Evolutionary conservation across 2,113 vertebrate species (phyloP), one percentile per base, ranked within the genome.

Genomic region (Pterocles gutturalis): DNA sequence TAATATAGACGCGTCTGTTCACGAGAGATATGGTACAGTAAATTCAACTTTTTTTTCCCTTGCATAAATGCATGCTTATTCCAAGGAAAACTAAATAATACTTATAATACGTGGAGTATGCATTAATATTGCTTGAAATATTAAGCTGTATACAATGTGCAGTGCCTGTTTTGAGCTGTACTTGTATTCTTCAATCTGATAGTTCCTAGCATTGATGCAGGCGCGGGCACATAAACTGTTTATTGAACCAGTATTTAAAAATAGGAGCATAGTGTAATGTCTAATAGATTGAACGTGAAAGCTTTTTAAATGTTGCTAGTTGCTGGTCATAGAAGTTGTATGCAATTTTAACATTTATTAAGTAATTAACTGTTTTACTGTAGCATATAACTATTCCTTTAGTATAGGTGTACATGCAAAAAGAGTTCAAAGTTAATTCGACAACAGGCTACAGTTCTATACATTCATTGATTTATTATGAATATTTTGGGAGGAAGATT

Each of bases 1-100:
- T 98, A 98, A 97, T 97, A 96, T 83, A 83, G 96, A 96, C 93
- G 31, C 58, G 17, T 98, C 96, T 98, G 96, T 96, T 97, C 96
- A 93, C n/a, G 11, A 90, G 94, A 98, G 95, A 98, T 97, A 98
- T 85, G 93, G 90, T 92, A 94, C 70, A 96, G 90, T 95, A 97
- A 96, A 97, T 94, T 87, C 95, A 96, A 96, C 93, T 97, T 97
- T 82, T 85, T 97, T 95, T 91, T n/a, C n/a, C 38, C 88, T 93
- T 81, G 48, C 93, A 90, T 96, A 96, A 97, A 94, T 97, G 85
- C 61, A 86, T 96, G 57, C 60, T 86, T 93, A 83, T 97, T 97
- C 90, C 83, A 92, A 76, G 31, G 49, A 90, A 96, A 98, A 85
- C 70, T 51, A 97, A 96, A 86, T 96, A 94, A 91, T 83, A 81